phyloP scores from a whole-genome alignment of 2,888 invertebrate genomes.

The Hirtodrosophila trivittata region DNA sequence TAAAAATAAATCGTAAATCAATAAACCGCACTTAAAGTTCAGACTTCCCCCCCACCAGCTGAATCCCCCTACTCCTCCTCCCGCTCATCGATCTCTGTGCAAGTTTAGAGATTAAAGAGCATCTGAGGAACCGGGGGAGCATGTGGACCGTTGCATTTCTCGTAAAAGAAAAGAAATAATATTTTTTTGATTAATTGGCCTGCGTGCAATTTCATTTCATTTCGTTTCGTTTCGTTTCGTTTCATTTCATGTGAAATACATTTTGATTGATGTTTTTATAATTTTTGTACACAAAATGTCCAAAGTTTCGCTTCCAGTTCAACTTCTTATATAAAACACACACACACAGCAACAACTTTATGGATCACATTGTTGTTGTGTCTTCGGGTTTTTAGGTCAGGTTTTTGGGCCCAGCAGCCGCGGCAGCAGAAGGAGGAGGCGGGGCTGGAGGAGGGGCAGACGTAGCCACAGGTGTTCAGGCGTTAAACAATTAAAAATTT shows the following conservation, averaged over 20 bases:
- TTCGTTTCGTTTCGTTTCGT: too few species aligned
- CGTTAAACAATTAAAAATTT: constrained; percentile 64
- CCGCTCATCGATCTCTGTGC: too few species aligned
- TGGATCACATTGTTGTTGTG: neutral
- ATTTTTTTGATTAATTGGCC: constrained; percentile 70
- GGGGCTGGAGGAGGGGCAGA: neutral
- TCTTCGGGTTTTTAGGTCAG: constrained; percentile 2
- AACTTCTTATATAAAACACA: constrained; percentile 15
- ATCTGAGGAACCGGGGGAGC: neutral
- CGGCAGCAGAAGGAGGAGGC: constrained; percentile 1
- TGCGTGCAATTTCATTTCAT: constrained; percentile 32
- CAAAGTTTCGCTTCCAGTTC: constrained; percentile 12
- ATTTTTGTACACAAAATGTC: constrained; percentile 43
- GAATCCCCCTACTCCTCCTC: constrained; percentile 6
- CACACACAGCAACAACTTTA: neutral
- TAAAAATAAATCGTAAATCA: constrained; percentile 78
- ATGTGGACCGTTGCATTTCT: constrained; percentile 31
- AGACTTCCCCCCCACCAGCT: constrained; percentile 26
- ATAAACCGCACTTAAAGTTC: constrained; percentile 66
- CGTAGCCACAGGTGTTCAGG: constrained; percentile 48
- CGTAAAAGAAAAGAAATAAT: constrained; percentile 25
- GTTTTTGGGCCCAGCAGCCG: neutral
- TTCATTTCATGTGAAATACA: constrained; percentile 42
- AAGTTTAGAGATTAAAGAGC: neutral
- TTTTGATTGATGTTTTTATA: constrained; percentile 77